These are phyloP conservation scores for Elymnias hypermnestra DNA, from an alignment of 1,140 invertebrate species.

Conservation along the genomic window DNA sequence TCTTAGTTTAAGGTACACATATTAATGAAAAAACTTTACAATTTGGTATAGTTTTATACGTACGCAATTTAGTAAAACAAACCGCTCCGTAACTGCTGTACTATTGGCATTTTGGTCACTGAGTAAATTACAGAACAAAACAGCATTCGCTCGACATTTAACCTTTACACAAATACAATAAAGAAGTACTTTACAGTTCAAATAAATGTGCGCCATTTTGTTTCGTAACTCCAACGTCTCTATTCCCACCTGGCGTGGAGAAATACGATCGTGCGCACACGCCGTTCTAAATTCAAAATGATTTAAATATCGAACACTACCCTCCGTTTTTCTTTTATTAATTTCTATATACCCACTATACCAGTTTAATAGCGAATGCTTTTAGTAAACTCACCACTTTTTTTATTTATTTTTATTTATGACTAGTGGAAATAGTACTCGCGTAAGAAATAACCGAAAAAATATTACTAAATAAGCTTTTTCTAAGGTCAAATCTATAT, in stretches of 20 bases:
- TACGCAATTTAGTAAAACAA: no score
- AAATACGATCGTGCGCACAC: constrained; percentile 36
- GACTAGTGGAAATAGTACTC: no score
- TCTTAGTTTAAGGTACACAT: no score
- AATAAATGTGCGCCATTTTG: constrained; percentile 12
- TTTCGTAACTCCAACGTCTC: constrained; percentile 21
- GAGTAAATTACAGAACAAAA: neutral
- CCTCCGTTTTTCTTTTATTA: constrained; percentile 37
- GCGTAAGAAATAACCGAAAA: no score
- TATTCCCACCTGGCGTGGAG: constrained; percentile 28
- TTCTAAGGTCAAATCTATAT: no score
- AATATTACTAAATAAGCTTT: neutral
- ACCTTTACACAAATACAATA: neutral
- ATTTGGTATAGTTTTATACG: no score
- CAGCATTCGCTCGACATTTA: neutral
- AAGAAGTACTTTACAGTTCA: neutral
- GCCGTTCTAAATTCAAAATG: constrained; percentile 31
- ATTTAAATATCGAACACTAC: constrained; percentile 28
- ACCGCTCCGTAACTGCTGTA: no score
- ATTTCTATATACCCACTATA: constrained; percentile 5
- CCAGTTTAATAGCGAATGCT: neutral
- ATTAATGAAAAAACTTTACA: no score
- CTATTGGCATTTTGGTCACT: no score
- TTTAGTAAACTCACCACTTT: neutral
- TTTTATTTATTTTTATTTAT: no score